Percentiles rank a stretch among this genome's conserved stretches.
Evolutionary conservation across 92 coral and sea anemone genomes (phyloP).

Genomic region (Parazoanthus atlanticus): DNA sequence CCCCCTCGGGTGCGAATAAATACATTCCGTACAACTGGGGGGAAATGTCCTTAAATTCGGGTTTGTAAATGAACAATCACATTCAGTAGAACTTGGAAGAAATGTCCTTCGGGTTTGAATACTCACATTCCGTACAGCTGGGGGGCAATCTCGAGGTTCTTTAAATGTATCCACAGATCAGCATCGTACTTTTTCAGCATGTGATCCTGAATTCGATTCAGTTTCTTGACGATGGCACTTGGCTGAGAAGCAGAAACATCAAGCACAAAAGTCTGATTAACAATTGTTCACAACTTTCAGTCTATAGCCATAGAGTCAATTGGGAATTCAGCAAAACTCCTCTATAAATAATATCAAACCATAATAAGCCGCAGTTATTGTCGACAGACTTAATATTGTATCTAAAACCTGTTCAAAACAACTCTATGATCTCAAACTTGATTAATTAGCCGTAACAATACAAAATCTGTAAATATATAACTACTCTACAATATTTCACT

Average conservation of each 20-base stretch:
- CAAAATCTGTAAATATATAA: too few species aligned
- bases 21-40: too few species aligned
- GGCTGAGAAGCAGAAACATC: slow-evolving; percentile 58
- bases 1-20: too few species aligned
- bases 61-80: slow-evolving; percentile 56
- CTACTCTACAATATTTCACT: too few species aligned
- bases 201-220: slow-evolving; percentile 89
- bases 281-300: background rate
- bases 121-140: slow-evolving; percentile 98
- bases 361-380: too few species aligned
- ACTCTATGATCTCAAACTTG: too few species aligned
- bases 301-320: background rate
- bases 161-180: slow-evolving; percentile 87
- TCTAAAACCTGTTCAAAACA: too few species aligned
- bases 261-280: background rate
- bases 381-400: too few species aligned
- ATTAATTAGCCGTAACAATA: too few species aligned
- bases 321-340: background rate
- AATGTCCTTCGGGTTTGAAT: too few species aligned
- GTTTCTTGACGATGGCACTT: slow-evolving; percentile 92
- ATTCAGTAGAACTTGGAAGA: too few species aligned
- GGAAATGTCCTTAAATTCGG: background rate
- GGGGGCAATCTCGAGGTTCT: slow-evolving; percentile 82
- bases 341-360: too few species aligned
- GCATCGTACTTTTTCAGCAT: slow-evolving; percentile 90